A percentile compares a stretch with the other conserved stretches of the same genome.
Evolutionary conservation across 1,140 invertebrate genomes (phyloP).

Genomic region (Neomicropteryx cornuta): DNA sequence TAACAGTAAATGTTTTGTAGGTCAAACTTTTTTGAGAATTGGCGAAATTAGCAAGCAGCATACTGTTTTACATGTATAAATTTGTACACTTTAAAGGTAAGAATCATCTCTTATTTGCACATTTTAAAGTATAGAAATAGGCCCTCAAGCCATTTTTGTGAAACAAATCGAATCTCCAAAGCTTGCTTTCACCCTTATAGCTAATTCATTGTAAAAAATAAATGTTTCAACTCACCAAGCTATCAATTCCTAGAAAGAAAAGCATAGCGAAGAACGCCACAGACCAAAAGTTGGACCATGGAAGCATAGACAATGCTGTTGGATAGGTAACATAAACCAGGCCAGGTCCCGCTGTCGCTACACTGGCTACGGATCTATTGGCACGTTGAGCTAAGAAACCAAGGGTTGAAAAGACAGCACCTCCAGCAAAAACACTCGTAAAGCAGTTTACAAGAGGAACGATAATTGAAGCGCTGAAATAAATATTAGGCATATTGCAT

Average conservation of each 20-base stretch:
- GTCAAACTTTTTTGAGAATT: too few relatives aligned
- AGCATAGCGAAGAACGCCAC: slow-evolving; percentile 90
- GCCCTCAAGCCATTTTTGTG: too few relatives aligned
- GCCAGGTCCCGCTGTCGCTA: slow-evolving; percentile 83
- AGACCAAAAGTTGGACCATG: slow-evolving; percentile 80
- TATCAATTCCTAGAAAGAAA: slow-evolving; percentile 84
- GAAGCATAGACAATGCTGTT: slow-evolving; percentile 78
- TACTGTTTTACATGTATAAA: too few relatives aligned
- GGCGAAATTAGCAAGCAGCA: too few relatives aligned
- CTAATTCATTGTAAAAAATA: slow-evolving; percentile 4
- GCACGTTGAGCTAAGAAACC: slow-evolving; percentile 79
- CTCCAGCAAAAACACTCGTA: slow-evolving; percentile 86
- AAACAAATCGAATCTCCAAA: too few relatives aligned
- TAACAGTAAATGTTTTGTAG: too few relatives aligned
- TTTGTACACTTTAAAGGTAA: too few relatives aligned
- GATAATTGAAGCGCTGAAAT: slow-evolving; percentile 57
- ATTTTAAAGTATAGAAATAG: too few relatives aligned
- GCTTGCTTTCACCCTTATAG: too few relatives aligned
- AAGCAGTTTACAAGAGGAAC: slow-evolving; percentile 71
- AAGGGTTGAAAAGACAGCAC: slow-evolving; percentile 89
- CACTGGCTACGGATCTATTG: slow-evolving; percentile 68
- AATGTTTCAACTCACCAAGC: slow-evolving; percentile 54
- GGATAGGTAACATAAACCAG: slow-evolving; percentile 89
- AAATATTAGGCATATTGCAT: too few relatives aligned
- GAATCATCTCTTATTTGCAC: too few relatives aligned